Evolutionary conservation across 2,888 invertebrate species (phyloP), one percentile per base, ranked within the genome.

Genomic region (Tinea pellionella): DNA sequence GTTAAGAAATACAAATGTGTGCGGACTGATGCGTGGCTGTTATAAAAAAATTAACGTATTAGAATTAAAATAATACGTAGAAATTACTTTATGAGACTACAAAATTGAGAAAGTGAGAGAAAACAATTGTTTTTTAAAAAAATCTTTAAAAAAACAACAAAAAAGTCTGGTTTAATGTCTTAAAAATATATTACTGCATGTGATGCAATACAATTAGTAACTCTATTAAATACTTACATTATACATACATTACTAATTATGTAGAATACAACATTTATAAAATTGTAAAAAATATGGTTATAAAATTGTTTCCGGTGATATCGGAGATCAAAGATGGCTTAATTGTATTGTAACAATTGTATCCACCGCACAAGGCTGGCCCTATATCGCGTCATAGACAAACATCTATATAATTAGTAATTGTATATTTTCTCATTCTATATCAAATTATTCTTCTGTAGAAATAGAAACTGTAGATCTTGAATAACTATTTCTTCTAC

Each of bases 101-200:
- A 30, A 37, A 6, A 2, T 37, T 3, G 24, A 37, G 37, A 37
- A 37, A 12, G 37, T 24, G 37, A 37, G 37, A 37, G 37, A 37
- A 37, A 37, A 24, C 6, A 24, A 6, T 24, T 24, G 2, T 3
- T 24, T 24, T 24, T 24, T 24, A 24, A 24, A 24, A 3, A 37
- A 37, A 2, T 37, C n/a, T 37, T 1, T 37, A 37, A 37, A 6
- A 37, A 37, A 37, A 37, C 9, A 30, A 30, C 61, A 63, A 64
- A 66, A 63, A 74, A 73, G 75, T 75, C 73, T 75, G 73, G 73
- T 65, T 67, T 71, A 64, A 37, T 68, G 68, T n/a, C n/a, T n/a
- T 65, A 66, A 4, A 56, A 60, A 60, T 43, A 57, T 55, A 65
- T 47, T 63, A 24, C 6, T 6, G 37, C 37, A 37, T 37, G 2